phyloP scores from a whole-genome alignment of 2,797 vertebrate species.

The Gymnocypris eckloni region DNA sequence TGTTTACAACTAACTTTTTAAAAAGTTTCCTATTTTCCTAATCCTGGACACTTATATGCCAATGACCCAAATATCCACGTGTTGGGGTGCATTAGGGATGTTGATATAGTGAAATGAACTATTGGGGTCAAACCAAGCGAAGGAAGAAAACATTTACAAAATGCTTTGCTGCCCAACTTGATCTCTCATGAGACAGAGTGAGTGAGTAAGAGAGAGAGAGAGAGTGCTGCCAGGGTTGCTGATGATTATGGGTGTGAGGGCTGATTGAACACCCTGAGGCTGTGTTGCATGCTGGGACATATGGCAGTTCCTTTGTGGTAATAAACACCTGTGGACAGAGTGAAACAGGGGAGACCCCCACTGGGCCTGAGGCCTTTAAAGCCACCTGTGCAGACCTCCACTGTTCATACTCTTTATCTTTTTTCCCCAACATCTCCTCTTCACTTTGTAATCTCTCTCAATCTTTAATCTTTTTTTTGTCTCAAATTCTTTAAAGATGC shows the following conservation, averaged over 20 bases:
- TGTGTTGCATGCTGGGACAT: conserved; percentile 76
- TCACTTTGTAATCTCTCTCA: background rate
- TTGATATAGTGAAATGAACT: conserved; percentile 11
- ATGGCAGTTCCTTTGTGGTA: conserved; percentile 85
- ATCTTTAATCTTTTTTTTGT: background rate
- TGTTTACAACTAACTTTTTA: background rate
- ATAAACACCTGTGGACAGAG: conserved; percentile 83
- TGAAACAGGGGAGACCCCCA: conserved; percentile 68
- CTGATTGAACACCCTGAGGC: conserved; percentile 80
- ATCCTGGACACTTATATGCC: background rate
- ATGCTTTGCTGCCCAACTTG: conserved; percentile 70
- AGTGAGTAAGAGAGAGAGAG: conserved; percentile 62
- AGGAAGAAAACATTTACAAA: conserved; percentile 60
- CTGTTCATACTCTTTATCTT: background rate
- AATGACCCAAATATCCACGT: background rate
- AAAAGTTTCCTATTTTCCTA: background rate
- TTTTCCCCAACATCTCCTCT: background rate
- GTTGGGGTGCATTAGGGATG: background rate
- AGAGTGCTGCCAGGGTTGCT: conserved; percentile 71
- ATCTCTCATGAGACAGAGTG: conserved; percentile 73
- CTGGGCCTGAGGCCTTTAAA: conserved; percentile 58
- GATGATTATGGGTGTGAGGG: conserved; percentile 77
- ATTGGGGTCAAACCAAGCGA: conserved; percentile 53
- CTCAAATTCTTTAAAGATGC: background rate
- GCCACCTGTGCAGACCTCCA: conserved; percentile 78